A percentile compares a stretch with the other conserved stretches of the same genome.
phyloP scores from a whole-genome alignment of 2,113 vertebrate species.

The Meles meles region DNA sequence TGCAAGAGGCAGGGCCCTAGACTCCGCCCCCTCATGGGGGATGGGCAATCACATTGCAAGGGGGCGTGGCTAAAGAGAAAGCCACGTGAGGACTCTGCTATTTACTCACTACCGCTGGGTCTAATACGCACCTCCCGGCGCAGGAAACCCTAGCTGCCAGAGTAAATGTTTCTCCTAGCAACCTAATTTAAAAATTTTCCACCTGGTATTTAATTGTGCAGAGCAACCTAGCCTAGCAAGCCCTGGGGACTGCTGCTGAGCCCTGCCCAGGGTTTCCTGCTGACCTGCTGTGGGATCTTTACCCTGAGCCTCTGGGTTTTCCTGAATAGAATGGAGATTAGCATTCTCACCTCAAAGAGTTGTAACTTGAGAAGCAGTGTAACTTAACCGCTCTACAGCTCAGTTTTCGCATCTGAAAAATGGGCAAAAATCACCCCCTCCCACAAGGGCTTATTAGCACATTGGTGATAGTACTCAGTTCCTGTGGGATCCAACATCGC shows the following conservation, averaged over 20 bases:
- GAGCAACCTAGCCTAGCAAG: neutral
- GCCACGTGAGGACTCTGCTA: neutral
- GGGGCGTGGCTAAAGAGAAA: neutral
- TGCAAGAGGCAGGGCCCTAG: neutral
- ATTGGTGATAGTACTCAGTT: neutral
- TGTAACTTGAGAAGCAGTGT: neutral
- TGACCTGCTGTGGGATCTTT: neutral
- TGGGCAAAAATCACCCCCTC: neutral
- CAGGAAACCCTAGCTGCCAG: neutral
- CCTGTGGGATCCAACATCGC: neutral
- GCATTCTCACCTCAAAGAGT: neutral
- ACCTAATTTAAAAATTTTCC: neutral
- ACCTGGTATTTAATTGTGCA: neutral
- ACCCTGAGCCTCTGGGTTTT: neutral
- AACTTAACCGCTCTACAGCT: neutral
- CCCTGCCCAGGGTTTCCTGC: neutral
- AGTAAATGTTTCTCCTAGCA: neutral
- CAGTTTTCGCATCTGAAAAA: neutral
- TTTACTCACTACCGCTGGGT: no score
- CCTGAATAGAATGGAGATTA: neutral
- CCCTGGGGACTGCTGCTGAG: neutral
- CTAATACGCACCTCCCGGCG: neutral
- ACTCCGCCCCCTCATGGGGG: neutral
- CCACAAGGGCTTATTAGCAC: neutral
- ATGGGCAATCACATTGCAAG: neutral